Evolutionary conservation across 2,113 vertebrate species (phyloP), one percentile per base, ranked within the genome.

Genomic region (Zosterops borbonicus): DNA sequence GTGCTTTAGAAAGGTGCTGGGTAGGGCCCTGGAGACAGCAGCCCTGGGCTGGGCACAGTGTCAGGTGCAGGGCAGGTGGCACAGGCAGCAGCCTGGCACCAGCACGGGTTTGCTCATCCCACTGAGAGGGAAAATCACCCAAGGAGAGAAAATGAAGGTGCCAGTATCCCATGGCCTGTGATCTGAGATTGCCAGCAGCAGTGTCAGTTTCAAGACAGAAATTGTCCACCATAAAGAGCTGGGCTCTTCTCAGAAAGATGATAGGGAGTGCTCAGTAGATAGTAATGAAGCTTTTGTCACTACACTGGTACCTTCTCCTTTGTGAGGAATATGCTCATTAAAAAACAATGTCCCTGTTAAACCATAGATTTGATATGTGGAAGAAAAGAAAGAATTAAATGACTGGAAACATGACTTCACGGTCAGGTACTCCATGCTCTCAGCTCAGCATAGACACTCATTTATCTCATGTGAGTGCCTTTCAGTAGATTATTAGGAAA

Each of bases 401-500:
- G n/a, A 39, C 49, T 85, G 59, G 58, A 91, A 83, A 82, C 14
- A 46, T 12, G 14, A 58, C 39, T 76, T 41, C 52, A 42, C 0
- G 0, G 46, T 81, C 56, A 91, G 64, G 56, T 77, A 83, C 29
- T 63, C 59, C 33, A 12, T 4, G 28, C 58, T 68, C 19, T 87
- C 58, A 53, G 46, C 74, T 83, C 60, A 44, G 14, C 31, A 55
- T 0, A 74, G 33, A 44, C 11, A 55, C 35, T 87, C 64, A 69
- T 91, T 87, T 78, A 55, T 92, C 50, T 83, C 68, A 21, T 71
- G 42, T 0, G 1, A 81, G 24, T 59, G 44, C 39, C 67, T 93
- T 94, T 89, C 76, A 87, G 63, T 63, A 78, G 20, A 42, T 83
- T 83, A 92, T 83, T 94, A 81, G 24, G 47, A 81, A 96, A 71